Evolutionary conservation across 2,888 invertebrate genomes (phyloP), one percentile per base, ranked within the genome.

Genomic region (Dryobota labecula): DNA sequence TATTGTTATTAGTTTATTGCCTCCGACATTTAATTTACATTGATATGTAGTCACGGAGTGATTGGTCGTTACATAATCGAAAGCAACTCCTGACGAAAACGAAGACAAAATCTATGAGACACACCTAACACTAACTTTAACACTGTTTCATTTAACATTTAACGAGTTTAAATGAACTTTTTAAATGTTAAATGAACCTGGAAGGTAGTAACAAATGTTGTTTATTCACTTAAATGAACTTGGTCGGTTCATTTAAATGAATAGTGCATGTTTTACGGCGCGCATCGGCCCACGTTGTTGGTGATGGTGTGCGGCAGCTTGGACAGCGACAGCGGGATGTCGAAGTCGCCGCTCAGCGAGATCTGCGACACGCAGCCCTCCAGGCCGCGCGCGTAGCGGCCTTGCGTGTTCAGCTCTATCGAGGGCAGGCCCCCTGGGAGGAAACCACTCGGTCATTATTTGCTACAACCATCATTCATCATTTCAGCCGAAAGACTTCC

Each of bases 321-420:
- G 18, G 97, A 97, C 53, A 97, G 94, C 11, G 97, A 97, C 54
- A 98, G 96, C 20, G 97, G 97, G 60, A 98, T 97, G 85, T 97
- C 97, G 89, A 97, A 97, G 92, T 98, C 98, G 20, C 98, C 97
- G 83, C 98, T 98, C 63, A 98, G 95, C 2, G 98, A 97, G 85
- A 98, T 97, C 93, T 98, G 98, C 56, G 98, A 98, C 86, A 98
- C 97, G 94, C 98, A 98, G 47, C 98, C 98, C 53, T 97, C 96
- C 76, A 98, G 97, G 43, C 98, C 98, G 76, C 96, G 97, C 66
- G 96, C 96, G 93, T 98, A 98, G 91, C 97, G 97, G 67, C 97
- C 97, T 83, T 97, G 96, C 6, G 97, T 97, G 88, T 97, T 97
- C 88, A 97, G 96, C 82, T 97, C 97, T 89, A 98, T 97, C 86